Evolutionary conservation across 2,113 vertebrate species (phyloP), one percentile per base, ranked within the genome.

Genomic region (Pogonocichla stellata): DNA sequence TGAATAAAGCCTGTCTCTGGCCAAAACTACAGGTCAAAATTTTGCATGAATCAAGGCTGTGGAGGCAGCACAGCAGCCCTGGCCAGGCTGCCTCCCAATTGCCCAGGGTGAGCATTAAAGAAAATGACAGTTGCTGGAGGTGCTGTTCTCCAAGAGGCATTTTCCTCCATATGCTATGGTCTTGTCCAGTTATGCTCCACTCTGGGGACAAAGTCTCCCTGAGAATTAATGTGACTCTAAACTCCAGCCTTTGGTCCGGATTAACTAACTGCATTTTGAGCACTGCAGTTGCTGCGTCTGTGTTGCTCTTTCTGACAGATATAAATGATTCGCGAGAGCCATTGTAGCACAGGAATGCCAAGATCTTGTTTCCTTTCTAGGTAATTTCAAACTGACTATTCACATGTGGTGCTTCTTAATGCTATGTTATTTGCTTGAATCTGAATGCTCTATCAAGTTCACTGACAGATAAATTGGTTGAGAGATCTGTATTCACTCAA

Each of bases 81-180:
- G 17, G 16, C 65, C 8, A 2, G 10, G 43, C 91, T 87, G 58
- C 73, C 54, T 96, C 64, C 66, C 91, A 54, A 6, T 60, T 72
- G 72, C 78, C 82, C 65, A 75, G 51, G 79, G 72, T 96, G 89
- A 96, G 75, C 43, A 57, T 95, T 84, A 95, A 92, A 96, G 81
- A 72, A 94, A 84, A 70, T 94, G 93, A 94, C 91, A 97, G 81
- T 81, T 92, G 92, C 89, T 96, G 92, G 91, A 94, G 92, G 91
- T 96, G 73, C 75, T 0, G 0, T 53, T 82, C 47, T 90, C 92
- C 31, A 61, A 40, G 84, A 84, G 81, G 48, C 77, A 48, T 93
- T 93, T 95, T 94, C 40, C 40, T 92, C 93, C 95, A 81, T 96
- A 90, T 95, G 93, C 84, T 96, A 74, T 96, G 85, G 61, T 95